Percentiles rank a stretch among this genome's conserved stretches.
Evolutionary conservation across 2,113 vertebrate species (phyloP).

Genomic region (Corythornis cristatus): DNA sequence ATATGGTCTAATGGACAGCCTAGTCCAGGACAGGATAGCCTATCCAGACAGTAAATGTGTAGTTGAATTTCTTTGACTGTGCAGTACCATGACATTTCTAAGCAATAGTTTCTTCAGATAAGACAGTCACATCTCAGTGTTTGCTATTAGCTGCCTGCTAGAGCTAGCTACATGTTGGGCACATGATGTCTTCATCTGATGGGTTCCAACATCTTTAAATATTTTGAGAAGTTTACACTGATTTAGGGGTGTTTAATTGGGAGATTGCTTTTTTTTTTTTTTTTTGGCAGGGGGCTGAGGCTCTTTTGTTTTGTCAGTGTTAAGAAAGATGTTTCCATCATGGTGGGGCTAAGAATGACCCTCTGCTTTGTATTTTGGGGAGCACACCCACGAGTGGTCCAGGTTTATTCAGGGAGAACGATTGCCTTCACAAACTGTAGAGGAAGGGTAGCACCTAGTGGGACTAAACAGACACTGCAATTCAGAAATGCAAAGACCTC

Average conservation of each 20-base stretch:
- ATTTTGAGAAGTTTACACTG: neutral
- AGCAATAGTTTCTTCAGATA: neutral
- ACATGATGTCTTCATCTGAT: neutral
- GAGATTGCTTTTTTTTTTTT: neutral
- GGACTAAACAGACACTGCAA: neutral
- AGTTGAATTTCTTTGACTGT: neutral
- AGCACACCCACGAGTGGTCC: neutral
- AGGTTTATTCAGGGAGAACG: neutral
- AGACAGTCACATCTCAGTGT: neutral
- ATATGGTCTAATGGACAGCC: neutral
- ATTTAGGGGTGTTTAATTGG: neutral
- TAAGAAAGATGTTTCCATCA: neutral
- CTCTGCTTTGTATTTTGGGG: neutral
- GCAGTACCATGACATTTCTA: neutral
- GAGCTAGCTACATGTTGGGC: neutral
- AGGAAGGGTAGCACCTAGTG: conserved; percentile 72
- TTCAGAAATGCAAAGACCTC: neutral
- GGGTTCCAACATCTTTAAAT: neutral
- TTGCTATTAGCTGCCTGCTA: neutral
- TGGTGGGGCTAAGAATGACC: neutral
- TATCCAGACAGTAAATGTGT: neutral
- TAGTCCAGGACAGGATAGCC: neutral
- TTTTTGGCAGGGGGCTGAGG: accelerated
- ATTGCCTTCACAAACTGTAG: neutral
- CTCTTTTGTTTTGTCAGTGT: neutral